A percentile compares a stretch with the other conserved stretches of the same genome.
phyloP scores from a whole-genome alignment of 2,888 invertebrate genomes.

The Cheilosia pagana region DNA sequence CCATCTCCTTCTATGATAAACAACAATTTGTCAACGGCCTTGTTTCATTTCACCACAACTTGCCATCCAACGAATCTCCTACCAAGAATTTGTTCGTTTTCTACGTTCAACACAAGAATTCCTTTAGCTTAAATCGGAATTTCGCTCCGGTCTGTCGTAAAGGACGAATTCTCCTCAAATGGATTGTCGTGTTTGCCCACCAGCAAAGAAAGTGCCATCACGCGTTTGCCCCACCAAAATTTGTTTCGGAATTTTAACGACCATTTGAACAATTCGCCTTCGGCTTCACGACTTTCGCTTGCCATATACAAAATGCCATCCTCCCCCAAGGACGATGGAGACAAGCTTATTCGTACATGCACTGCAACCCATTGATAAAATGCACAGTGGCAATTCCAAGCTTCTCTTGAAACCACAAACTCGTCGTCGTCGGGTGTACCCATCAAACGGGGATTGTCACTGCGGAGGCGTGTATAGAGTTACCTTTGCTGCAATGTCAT shows the following conservation, averaged over 20 bases:
- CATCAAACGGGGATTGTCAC: constrained; percentile 41
- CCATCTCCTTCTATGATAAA: no score
- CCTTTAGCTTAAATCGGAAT: neutral
- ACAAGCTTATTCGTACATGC: neutral
- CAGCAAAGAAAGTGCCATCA: neutral
- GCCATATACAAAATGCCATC: constrained; percentile 7
- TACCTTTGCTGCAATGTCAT: neutral
- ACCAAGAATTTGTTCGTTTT: neutral
- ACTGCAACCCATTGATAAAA: constrained; percentile 23
- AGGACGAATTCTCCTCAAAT: constrained; percentile 7
- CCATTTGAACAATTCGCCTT: constrained; percentile 48
- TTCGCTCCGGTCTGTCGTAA: neutral
- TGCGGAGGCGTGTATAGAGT: constrained; percentile 17
- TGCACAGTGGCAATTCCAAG: neutral
- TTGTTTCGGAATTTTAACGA: constrained; percentile 25
- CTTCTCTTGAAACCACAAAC: no score
- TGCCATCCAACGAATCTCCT: neutral
- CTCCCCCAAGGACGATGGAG: neutral
- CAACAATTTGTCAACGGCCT: neutral
- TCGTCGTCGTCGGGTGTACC: constrained; percentile 1
- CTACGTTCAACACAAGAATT: constrained; percentile 22
- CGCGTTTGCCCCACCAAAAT: constrained; percentile 16
- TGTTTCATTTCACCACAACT: neutral
- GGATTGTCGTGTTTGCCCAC: constrained; percentile 8
- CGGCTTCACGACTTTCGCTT: constrained; percentile 2